phyloP scores from a whole-genome alignment of 2,888 invertebrate genomes.

The Dusona sp. region DNA sequence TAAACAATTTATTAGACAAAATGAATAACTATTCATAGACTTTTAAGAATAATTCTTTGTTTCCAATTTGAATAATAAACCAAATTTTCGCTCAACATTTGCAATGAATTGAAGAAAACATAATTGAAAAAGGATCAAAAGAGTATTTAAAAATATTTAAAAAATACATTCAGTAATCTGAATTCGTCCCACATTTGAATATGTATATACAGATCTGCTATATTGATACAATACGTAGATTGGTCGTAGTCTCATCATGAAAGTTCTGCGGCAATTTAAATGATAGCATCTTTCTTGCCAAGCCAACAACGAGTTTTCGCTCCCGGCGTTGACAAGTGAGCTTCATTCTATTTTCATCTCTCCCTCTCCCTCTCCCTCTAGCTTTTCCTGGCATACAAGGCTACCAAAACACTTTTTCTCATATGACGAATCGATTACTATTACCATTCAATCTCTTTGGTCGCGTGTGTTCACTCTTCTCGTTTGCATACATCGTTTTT shows the following conservation, averaged over 20 bases:
- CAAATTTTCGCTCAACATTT: not conserved
- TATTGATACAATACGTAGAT: constrained; percentile 44
- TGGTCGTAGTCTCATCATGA: constrained; percentile 71
- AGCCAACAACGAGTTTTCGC: constrained; percentile 49
- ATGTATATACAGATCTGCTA: not conserved
- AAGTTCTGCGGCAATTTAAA: constrained; percentile 77
- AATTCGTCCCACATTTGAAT: constrained; percentile 12
- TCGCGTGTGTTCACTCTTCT: constrained; percentile 75
- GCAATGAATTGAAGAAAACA: not conserved
- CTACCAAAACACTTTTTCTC: constrained; percentile 75
- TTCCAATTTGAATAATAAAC: not conserved
- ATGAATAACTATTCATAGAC: not conserved
- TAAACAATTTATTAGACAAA: not conserved
- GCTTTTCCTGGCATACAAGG: constrained; percentile 39
- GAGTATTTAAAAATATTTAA: not conserved
- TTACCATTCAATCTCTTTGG: constrained; percentile 83
- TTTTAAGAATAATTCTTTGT: not conserved
- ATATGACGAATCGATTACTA: constrained; percentile 83
- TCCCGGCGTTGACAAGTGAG: constrained; percentile 73
- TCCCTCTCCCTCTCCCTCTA: constrained; percentile 21
- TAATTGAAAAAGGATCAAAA: not conserved
- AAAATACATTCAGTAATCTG: not conserved
- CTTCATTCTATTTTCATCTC: constrained; percentile 58
- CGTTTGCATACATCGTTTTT: constrained; percentile 64
- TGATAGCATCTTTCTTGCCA: constrained; percentile 79